Conservation (phyloP, 53 echinoderm and acorn worm species). For the Paelopatides confundens region DNA sequence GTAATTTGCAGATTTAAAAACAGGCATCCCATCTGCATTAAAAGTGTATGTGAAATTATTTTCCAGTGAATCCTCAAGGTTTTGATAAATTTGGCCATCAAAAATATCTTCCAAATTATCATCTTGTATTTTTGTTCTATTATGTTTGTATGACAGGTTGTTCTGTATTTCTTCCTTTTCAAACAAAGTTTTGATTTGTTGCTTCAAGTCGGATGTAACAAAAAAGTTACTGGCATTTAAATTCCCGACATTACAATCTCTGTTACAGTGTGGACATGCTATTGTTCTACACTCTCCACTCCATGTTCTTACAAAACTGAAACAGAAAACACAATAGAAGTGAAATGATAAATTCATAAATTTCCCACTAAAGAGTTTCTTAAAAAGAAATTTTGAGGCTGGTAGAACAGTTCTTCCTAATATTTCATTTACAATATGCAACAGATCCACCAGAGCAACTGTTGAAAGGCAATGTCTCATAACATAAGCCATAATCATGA, state of each 20-base stretch:
- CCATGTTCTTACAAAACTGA: not conserved
- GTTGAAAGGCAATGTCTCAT: constrained; percentile 59
- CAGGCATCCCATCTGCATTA: constrained; percentile 47
- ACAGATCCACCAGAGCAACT: constrained; percentile 2
- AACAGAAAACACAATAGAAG: not conserved
- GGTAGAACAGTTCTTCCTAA: not conserved
- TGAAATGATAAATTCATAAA: not conserved
- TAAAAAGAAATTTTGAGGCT: not conserved
- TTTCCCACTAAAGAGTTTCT: not conserved
- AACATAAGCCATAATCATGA: constrained; percentile 64
- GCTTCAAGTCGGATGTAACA: not conserved
- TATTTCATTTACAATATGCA: constrained; percentile 9
- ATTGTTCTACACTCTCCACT: no score
- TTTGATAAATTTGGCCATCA: not conserved
- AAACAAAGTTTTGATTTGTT: constrained; percentile 11
- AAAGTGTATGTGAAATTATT: constrained; percentile 37
- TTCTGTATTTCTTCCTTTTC: not conserved
- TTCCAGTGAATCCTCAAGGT: not conserved
- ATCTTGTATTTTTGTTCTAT: not conserved
- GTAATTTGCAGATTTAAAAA: constrained; percentile 32
- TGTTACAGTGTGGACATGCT: constrained; percentile 33
- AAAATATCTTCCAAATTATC: constrained; percentile 32
- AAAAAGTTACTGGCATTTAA: constrained; percentile 3
- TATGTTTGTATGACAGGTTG: not conserved
- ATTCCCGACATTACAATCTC: not conserved